These are phyloP conservation scores for Aurelia coerulea DNA, from an alignment of 30 jellyfish, hydroid and myxozoan species.

Conservation along the genomic window DNA sequence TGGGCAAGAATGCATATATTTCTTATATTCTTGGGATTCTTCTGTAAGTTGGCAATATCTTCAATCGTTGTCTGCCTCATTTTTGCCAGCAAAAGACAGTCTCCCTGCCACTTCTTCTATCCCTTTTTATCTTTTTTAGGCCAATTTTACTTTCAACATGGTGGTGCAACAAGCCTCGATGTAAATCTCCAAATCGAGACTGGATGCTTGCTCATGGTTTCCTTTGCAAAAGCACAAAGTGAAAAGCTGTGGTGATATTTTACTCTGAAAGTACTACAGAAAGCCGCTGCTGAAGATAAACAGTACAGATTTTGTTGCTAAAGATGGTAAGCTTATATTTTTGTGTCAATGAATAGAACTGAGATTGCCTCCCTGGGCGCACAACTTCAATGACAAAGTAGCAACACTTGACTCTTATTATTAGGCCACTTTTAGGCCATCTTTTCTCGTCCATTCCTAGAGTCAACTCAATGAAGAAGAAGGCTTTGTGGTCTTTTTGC, in stretches of 20 bases:
- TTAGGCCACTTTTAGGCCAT: too few species aligned
- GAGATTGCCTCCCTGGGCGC: too few species aligned
- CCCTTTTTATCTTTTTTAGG: neutral
- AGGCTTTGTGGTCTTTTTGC: too few species aligned
- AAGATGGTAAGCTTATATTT: neutral
- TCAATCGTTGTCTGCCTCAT: conserved; percentile 79
- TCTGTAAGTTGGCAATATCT: conserved; percentile 70
- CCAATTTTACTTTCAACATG: neutral
- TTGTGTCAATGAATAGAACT: neutral
- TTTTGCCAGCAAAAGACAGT: neutral
- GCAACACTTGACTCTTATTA: too few species aligned
- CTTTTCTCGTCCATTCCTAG: too few species aligned
- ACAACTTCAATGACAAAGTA: too few species aligned
- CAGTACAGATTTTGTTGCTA: neutral
- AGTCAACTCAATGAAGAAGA: too few species aligned
- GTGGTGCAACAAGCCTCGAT: conserved; percentile 42
- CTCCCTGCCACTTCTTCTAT: neutral
- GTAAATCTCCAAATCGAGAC: neutral
- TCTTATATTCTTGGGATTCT: conserved; percentile 81
- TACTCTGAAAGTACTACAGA: too few species aligned
- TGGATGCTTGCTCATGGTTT: conserved; percentile 63
- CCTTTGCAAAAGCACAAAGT: neutral
- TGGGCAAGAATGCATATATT: conserved; percentile 99
- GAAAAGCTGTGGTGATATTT: neutral
- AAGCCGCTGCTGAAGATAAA: too few species aligned